Conservation (phyloP, 2,797 vertebrate species). For the Oophaga sylvatica region DNA sequence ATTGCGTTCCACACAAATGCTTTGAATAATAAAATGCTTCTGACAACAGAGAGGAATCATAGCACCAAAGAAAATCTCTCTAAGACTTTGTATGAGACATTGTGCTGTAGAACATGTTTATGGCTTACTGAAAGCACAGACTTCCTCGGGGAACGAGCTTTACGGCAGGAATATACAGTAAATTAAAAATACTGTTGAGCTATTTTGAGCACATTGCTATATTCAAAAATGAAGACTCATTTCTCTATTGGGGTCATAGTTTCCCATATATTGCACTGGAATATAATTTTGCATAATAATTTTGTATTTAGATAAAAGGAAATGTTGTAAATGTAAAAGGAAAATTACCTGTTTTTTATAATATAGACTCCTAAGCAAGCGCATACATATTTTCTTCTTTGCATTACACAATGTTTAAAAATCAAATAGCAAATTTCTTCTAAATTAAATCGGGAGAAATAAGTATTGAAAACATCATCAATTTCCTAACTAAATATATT, state of each 20-base stretch:
- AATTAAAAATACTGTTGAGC: conserved; percentile 36
- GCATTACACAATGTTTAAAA: too few relatives aligned
- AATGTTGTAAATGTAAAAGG: too few relatives aligned
- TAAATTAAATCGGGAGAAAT: too few relatives aligned
- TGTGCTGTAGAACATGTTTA: conserved; percentile 36
- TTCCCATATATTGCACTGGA: neutral
- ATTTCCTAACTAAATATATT: too few relatives aligned
- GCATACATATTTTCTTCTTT: too few relatives aligned
- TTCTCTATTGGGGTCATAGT: neutral
- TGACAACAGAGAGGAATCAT: conserved; percentile 33
- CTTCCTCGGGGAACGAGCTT: conserved; percentile 36
- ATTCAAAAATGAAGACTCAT: neutral
- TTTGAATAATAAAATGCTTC: conserved; percentile 45
- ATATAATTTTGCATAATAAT: neutral
- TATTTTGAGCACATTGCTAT: conserved; percentile 29
- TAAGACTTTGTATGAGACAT: conserved; percentile 33
- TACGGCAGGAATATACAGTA: conserved; percentile 34
- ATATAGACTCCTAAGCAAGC: too few relatives aligned
- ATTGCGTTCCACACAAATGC: conserved; percentile 41
- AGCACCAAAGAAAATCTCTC: conserved; percentile 29
- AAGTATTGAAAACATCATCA: too few relatives aligned
- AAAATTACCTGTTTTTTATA: too few relatives aligned
- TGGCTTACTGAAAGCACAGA: conserved; percentile 36
- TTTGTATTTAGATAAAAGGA: neutral
- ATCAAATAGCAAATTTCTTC: too few relatives aligned